Base-by-base conservation (phyloP, 2,888 invertebrate species). In the Drosophila basisetae region DNA sequence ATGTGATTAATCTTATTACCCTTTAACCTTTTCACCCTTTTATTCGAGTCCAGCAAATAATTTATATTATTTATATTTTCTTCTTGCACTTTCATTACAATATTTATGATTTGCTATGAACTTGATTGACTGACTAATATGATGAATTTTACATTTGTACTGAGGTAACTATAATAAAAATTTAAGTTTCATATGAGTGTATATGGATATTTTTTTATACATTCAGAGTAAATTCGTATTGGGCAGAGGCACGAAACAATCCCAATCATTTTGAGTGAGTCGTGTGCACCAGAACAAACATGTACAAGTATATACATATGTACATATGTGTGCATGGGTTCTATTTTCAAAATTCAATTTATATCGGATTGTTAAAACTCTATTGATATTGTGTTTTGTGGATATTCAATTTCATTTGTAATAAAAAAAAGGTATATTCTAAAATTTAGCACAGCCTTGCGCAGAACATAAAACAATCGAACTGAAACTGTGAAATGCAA, bases 281-380 rank as follows among this genome's bases (percentile, higher is more conserved):
- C 1, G 16, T 9, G 4, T 25, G 25, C 25, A 22, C 9, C 13
- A 6, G 47, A 25, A 16, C 25, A 47, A 47, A 25, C 16, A 47
- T 16, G 47, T 25, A 16, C 22, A 9, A 4, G 25, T 7, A 2
- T 22, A 10, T 47, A 31, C 30, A 3, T 4, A 2, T 39, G 22
- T 25, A 22, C 22, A 22, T 22, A 1, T 25, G 16, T 25, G 47
- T 25, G 9, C 2, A 47, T 55, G 11, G 18, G 6, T 37, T 37
- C 25, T 18, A 28, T 37, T 37, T 55, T 25, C 6, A 18, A 55
- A 37, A 55, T 55, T 28, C 7, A 30, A 56, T 56, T 56, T n/a
- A 56, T 39, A 30, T 56, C 39, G 56, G 39, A 39, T 13, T 30
- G 39, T 4, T 39, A 16, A 5, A 30, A n/a, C 33, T 28, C 7